These are phyloP conservation scores for Bombylius major DNA, from an alignment of 2,888 invertebrate species.

Conservation along the genomic window DNA sequence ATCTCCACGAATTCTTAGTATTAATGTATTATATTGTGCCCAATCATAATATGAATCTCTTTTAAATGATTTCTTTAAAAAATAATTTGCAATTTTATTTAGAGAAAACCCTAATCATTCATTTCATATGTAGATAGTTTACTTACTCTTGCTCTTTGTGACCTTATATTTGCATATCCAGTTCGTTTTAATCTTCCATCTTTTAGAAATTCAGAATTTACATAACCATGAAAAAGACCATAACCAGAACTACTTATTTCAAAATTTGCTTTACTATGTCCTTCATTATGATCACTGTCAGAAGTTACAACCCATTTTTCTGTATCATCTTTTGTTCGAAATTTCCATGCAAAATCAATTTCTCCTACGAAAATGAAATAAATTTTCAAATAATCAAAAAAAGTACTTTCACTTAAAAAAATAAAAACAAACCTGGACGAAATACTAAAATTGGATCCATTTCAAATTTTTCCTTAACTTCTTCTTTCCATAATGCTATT, in stretches of 20 bases:
- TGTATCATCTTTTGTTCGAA: slow-evolving; percentile 48
- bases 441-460: slow-evolving; percentile 46
- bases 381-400: slow-evolving; percentile 1
- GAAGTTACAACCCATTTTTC: slow-evolving; percentile 59
- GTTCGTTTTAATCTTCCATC: slow-evolving; percentile 66
- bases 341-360: slow-evolving; percentile 61
- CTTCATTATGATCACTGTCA: slow-evolving; percentile 73
- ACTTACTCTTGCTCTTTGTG: slow-evolving; percentile 51
- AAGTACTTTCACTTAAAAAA: neutral
- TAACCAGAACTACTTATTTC: slow-evolving; percentile 53
- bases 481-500: slow-evolving; percentile 50
- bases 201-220: slow-evolving; percentile 58
- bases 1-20: slow-evolving; percentile 81
- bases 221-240: slow-evolving; percentile 57
- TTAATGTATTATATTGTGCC: slow-evolving; percentile 57
- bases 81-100: neutral
- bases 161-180: slow-evolving; percentile 72
- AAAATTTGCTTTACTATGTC: slow-evolving; percentile 56
- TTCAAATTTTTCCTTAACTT: slow-evolving; percentile 50
- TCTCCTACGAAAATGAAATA: slow-evolving; percentile 41
- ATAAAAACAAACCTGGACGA: slow-evolving; percentile 36
- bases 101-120: neutral
- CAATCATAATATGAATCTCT: slow-evolving; percentile 60
- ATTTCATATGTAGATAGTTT: neutral
- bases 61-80: slow-evolving; percentile 65